Evolutionary conservation across 2,888 invertebrate species (phyloP).

Genomic region (Drosophila kanekoi): DNA sequence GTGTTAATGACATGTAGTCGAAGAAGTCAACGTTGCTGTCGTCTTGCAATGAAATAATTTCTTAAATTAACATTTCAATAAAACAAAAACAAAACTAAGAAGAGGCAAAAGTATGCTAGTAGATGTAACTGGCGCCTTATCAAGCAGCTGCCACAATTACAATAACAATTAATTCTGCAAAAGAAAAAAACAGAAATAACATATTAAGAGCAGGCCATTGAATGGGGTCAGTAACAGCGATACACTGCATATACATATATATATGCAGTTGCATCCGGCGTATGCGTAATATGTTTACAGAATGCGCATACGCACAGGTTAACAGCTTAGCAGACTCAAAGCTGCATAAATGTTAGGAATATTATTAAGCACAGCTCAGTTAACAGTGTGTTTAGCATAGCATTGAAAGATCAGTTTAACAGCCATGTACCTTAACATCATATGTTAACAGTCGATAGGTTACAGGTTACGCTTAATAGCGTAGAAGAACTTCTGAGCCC

Average conservation of each 20-base stretch:
- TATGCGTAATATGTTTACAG: slow-evolving; percentile 40
- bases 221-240: slow-evolving; percentile 41
- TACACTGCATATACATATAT: not conserved
- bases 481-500: too few relatives aligned
- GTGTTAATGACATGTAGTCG: slow-evolving; percentile 61
- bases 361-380: not conserved
- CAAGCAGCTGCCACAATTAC: slow-evolving; percentile 8
- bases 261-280: slow-evolving; percentile 28
- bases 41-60: slow-evolving; percentile 74
- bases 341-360: not conserved
- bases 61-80: slow-evolving; percentile 69
- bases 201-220: slow-evolving; percentile 24
- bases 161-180: slow-evolving; percentile 30
- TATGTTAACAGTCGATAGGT: not conserved
- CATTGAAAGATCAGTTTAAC: not conserved
- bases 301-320: slow-evolving; percentile 43
- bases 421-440: not conserved
- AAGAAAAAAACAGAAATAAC: slow-evolving; percentile 9
- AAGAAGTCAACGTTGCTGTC: slow-evolving; percentile 43
- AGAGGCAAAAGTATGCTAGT: not conserved
- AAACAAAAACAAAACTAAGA: slow-evolving; percentile 3
- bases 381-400: not conserved
- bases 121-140: slow-evolving; percentile 30
- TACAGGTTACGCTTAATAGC: too few relatives aligned
- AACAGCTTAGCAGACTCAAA: not conserved